Percentiles rank a stretch among this genome's conserved stretches.
phyloP scores from a whole-genome alignment of 2,113 vertebrate genomes.

The Bucco capensis region DNA sequence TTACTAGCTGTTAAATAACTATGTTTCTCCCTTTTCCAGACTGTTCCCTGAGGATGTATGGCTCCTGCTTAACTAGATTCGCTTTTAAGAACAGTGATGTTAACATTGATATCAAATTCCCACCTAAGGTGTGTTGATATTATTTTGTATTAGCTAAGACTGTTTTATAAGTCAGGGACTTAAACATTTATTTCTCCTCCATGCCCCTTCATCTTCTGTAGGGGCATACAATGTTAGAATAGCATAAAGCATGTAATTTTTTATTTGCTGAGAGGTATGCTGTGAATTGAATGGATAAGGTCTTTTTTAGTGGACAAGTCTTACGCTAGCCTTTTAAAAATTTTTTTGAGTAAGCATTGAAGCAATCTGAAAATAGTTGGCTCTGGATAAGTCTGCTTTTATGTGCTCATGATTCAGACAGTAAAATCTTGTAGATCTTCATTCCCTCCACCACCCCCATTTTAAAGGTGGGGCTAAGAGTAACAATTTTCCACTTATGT shows the following conservation, averaged over 20 bases:
- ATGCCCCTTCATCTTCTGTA: neutral
- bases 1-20: neutral
- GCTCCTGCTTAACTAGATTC: conserved; percentile 91
- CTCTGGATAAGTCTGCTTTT: neutral
- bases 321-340: neutral
- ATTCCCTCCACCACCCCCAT: neutral
- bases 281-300: neutral
- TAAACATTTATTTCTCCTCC: neutral
- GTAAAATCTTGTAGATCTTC: neutral
- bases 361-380: neutral
- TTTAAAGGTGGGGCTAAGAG: neutral
- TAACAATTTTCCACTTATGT: neutral
- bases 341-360: neutral
- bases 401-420: neutral
- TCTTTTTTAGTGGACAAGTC: neutral
- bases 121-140: conserved; percentile 81
- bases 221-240: neutral
- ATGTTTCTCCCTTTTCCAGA: conserved; percentile 74
- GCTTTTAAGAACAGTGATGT: conserved; percentile 95
- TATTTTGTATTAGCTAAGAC: neutral
- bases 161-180: neutral
- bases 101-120: conserved; percentile 93
- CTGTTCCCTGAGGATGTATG: conserved; percentile 91
- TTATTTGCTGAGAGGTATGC: neutral
- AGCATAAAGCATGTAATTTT: neutral